Percentiles rank a stretch among this genome's conserved stretches.
phyloP scores from a whole-genome alignment of 2,797 vertebrate genomes.

The Delichon dasypus region DNA sequence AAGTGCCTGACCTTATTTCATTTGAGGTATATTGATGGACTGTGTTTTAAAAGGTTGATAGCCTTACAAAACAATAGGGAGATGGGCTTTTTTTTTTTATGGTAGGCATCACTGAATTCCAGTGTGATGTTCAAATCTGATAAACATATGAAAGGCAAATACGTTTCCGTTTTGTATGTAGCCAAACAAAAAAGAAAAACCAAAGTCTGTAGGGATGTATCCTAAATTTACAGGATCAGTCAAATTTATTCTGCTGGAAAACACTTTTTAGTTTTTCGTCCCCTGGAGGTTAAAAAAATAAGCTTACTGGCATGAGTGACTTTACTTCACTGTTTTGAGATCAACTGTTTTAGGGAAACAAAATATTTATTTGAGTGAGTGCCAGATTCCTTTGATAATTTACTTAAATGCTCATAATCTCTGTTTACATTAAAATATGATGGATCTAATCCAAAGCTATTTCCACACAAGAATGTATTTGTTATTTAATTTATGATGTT shows the following conservation, averaged over 20 bases:
- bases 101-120: not conserved
- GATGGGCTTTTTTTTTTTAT: not conserved
- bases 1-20: not conserved
- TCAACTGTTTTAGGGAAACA: constrained; percentile 25
- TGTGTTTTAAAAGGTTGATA: not conserved
- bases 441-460: not conserved
- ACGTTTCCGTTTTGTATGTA: constrained; percentile 11
- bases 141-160: not conserved
- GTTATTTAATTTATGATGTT: not conserved
- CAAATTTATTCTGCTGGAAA: not conserved
- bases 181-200: not conserved
- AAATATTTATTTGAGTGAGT: constrained; percentile 1
- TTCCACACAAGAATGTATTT: not conserved
- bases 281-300: not conserved
- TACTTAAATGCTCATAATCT: constrained; percentile 6
- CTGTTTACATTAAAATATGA: constrained; percentile 27
- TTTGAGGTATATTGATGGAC: not conserved
- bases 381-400: constrained; percentile 14
- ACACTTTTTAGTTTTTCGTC: not conserved
- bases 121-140: not conserved
- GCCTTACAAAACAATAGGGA: not conserved
- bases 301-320: not conserved
- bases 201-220: not conserved
- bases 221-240: not conserved
- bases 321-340: not conserved